Conservation (phyloP, 2,113 vertebrate genomes). For the Puffinus mauretanicus region DNA sequence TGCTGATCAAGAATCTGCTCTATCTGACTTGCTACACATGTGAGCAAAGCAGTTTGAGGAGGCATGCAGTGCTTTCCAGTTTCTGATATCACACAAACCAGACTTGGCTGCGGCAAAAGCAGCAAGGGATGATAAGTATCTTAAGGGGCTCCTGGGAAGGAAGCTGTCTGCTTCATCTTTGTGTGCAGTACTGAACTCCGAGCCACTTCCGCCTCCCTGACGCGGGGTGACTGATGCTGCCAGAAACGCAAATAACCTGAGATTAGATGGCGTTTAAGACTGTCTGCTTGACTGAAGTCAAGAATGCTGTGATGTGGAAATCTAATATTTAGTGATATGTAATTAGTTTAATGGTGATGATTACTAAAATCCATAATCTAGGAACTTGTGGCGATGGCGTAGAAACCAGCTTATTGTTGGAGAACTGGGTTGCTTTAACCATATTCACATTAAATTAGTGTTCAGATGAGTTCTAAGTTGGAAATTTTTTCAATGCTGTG, state of each 20-base stretch:
- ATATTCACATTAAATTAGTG: background rate
- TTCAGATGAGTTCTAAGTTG: background rate
- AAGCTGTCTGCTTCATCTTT: background rate
- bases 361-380: conserved; percentile 37
- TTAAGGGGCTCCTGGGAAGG: background rate
- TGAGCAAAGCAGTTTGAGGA: background rate
- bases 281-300: conserved; percentile 15
- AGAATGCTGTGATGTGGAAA: conserved; percentile 34
- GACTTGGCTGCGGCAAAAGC: background rate
- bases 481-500: background rate
- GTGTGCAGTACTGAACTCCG: background rate
- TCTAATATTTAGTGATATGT: background rate
- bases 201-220: background rate
- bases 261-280: background rate
- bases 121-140: background rate
- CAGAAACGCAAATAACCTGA: background rate
- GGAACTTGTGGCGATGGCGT: background rate
- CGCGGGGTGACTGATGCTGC: background rate
- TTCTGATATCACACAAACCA: background rate
- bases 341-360: conserved; percentile 31
- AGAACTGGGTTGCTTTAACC: background rate
- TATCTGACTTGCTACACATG: background rate
- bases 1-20: background rate
- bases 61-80: background rate
- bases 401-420: background rate